phyloP scores from a whole-genome alignment of 2,113 vertebrate genomes.

The Oreochromis aureus region DNA sequence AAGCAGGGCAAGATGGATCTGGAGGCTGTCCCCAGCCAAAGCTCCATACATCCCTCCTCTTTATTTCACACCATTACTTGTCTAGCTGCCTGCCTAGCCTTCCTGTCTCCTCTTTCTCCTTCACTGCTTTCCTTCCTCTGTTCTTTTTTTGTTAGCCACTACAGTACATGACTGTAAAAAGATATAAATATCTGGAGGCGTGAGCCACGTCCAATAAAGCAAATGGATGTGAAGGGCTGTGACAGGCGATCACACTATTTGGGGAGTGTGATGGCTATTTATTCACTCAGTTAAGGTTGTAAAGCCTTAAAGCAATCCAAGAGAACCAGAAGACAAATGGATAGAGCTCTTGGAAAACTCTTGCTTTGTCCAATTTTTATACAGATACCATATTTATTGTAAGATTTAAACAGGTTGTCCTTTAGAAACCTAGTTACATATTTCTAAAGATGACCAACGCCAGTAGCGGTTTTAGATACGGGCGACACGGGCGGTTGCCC shows the following conservation, averaged over 20 bases:
- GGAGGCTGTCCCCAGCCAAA: slow-evolving; percentile 41
- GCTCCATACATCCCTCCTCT: slow-evolving; percentile 53
- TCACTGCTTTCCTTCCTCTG: background rate
- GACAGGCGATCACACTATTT: slow-evolving; percentile 63
- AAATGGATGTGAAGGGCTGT: slow-evolving; percentile 59
- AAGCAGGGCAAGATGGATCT: slow-evolving; percentile 68
- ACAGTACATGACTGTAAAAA: slow-evolving; percentile 46
- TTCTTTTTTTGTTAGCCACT: slow-evolving; percentile 38
- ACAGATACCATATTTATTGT: background rate
- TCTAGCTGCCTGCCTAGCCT: slow-evolving; percentile 23
- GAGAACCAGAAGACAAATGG: slow-evolving; percentile 46
- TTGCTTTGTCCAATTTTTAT: background rate
- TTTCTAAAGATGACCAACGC: background rate
- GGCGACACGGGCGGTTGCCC: too few relatives aligned
- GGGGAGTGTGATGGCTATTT: slow-evolving; percentile 50
- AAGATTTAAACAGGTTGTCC: background rate
- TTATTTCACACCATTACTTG: slow-evolving; percentile 65
- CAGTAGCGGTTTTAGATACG: too few relatives aligned
- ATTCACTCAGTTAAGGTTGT: slow-evolving; percentile 48
- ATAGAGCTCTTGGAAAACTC: background rate
- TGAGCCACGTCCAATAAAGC: slow-evolving; percentile 62
- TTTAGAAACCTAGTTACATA: background rate
- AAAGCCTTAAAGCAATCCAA: slow-evolving; percentile 40
- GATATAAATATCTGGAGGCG: slow-evolving; percentile 69
- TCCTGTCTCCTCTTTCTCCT: slow-evolving; percentile 22